Evolutionary conservation across 2,888 invertebrate genomes (phyloP).

Genomic region (Salpingus planirostris): DNA sequence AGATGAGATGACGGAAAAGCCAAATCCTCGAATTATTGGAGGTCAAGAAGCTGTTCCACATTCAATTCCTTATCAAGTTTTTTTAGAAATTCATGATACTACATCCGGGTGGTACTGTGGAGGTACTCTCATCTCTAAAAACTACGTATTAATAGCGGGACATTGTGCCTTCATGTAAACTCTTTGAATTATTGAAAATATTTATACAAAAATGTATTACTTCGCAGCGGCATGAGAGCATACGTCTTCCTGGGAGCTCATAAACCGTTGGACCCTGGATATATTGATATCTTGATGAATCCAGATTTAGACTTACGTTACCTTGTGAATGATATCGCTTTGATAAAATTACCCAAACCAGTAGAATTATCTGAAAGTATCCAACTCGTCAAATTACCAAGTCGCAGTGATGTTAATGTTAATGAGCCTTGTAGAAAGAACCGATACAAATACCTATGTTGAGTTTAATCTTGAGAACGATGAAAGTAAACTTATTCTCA

Average conservation of each 20-base stretch:
- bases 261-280: constrained; percentile 18
- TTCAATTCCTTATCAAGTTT: constrained; percentile 17
- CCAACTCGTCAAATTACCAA: too few species aligned
- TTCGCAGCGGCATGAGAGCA: too few species aligned
- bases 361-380: too few species aligned
- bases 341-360: constrained; percentile 24
- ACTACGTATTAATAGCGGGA: constrained; percentile 15
- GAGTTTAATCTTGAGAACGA: too few species aligned
- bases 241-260: constrained; percentile 21
- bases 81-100: constrained; percentile 3
- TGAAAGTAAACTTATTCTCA: too few species aligned
- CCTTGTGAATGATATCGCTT: constrained; percentile 26
- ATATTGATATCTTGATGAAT: constrained; percentile 3
- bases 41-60: constrained; percentile 17
- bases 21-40: constrained; percentile 13
- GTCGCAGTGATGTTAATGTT: too few species aligned
- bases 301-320: constrained; percentile 2
- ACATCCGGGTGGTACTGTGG: constrained; percentile 13
- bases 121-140: constrained; percentile 15
- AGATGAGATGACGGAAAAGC: too few species aligned
- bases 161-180: too few species aligned
- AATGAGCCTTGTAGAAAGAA: too few species aligned
- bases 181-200: too few species aligned
- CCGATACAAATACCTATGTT: too few species aligned
- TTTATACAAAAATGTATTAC: too few species aligned